A percentile compares a stretch with the other conserved stretches of the same genome.
phyloP scores from a whole-genome alignment of 2,113 vertebrate species.

The Falcunculus frontatus region DNA sequence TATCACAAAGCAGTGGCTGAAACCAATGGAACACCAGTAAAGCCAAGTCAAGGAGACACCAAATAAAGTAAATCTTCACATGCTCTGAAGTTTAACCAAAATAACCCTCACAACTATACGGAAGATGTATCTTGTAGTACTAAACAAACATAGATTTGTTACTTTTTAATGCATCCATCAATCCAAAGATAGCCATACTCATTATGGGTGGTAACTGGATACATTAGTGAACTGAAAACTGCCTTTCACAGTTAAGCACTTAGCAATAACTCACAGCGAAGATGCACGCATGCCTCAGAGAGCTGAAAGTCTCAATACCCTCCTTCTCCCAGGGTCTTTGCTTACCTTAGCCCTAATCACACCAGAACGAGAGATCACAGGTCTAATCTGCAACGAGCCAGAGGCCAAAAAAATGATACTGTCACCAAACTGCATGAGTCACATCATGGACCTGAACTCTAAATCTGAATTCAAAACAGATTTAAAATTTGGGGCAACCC shows the following conservation, averaged over 20 bases:
- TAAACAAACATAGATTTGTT: neutral
- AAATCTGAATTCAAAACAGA: neutral
- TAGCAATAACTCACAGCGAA: neutral
- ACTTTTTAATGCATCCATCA: neutral
- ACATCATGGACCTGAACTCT: neutral
- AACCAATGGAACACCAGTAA: neutral
- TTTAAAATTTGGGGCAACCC: neutral
- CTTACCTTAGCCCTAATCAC: neutral
- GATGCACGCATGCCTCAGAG: neutral
- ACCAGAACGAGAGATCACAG: neutral
- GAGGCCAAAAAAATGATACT: neutral
- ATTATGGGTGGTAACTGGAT: neutral
- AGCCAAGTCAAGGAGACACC: neutral
- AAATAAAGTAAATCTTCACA: neutral
- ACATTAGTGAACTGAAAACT: neutral
- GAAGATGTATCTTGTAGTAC: neutral
- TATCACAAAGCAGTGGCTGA: neutral
- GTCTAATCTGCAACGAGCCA: neutral
- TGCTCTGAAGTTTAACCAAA: neutral
- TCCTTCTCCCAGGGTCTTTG: neutral
- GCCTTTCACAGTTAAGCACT: neutral
- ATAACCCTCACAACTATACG: neutral
- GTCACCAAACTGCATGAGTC: neutral
- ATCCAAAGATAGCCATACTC: neutral
- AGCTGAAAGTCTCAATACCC: neutral